phyloP scores from a whole-genome alignment of 2,113 vertebrate genomes.

The Euleptes europaea region DNA sequence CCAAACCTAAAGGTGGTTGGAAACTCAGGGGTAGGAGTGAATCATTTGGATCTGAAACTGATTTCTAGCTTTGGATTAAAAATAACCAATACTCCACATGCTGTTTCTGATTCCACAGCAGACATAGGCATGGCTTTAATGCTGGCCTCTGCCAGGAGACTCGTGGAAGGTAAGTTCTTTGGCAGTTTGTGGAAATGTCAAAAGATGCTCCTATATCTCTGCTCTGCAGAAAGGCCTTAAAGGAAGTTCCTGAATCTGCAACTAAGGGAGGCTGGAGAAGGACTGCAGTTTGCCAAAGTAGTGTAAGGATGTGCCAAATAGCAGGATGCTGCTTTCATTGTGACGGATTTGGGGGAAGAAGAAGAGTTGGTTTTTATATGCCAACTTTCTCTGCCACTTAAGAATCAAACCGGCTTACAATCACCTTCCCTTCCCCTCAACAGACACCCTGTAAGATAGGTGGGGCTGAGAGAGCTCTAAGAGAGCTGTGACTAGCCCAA shows the following conservation, averaged over 20 bases:
- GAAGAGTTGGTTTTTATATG: too few relatives aligned
- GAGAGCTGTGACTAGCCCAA: too few relatives aligned
- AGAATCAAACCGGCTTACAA: too few relatives aligned
- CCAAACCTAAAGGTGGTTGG: conserved; percentile 78
- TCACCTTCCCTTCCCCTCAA: too few relatives aligned
- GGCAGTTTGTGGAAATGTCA: background rate
- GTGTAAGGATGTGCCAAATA: background rate
- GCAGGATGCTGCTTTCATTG: too few relatives aligned
- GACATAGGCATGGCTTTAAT: conserved; percentile 82
- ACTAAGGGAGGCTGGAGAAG: too few relatives aligned
- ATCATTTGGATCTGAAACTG: conserved; percentile 81
- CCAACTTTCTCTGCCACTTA: too few relatives aligned
- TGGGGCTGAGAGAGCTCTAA: too few relatives aligned
- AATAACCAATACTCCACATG: conserved; percentile 77
- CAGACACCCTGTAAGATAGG: too few relatives aligned
- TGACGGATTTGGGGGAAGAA: too few relatives aligned
- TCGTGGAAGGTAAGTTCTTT: conserved; percentile 75
- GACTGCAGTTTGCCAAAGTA: background rate
- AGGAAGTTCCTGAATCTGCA: background rate
- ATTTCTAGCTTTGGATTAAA: conserved; percentile 75
- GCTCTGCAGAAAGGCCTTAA: background rate
- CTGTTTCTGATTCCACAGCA: conserved; percentile 77
- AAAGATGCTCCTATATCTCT: background rate
- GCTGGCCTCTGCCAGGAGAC: conserved; percentile 79
- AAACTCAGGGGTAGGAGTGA: conserved; percentile 77